Conservation (phyloP, 2,113 vertebrate genomes). For the Ciconia boyciana region DNA sequence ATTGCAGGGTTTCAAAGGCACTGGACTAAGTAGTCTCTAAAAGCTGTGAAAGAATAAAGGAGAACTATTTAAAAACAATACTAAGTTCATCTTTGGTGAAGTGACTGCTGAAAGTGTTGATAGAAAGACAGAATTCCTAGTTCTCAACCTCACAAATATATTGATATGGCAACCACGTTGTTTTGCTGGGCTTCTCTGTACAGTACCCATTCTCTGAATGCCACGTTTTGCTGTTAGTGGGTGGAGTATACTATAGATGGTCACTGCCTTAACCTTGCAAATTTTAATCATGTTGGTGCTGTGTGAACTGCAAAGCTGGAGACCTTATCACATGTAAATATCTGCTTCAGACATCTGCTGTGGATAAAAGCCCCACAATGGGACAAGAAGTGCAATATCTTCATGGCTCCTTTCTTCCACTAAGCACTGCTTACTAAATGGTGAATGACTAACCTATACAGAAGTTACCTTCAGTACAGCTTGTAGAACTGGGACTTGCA, state of each 20-base stretch:
- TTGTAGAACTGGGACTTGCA: neutral
- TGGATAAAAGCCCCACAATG: neutral
- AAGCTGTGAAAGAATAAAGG: neutral
- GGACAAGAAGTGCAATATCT: neutral
- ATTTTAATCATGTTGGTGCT: neutral
- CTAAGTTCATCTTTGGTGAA: neutral
- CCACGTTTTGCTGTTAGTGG: neutral
- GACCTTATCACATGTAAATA: neutral
- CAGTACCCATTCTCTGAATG: neutral
- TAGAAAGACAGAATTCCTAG: neutral
- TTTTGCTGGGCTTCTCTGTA: neutral
- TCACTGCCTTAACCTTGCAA: neutral
- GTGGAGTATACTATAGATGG: rapidly evolving
- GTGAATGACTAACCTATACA: neutral
- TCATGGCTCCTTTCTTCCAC: neutral
- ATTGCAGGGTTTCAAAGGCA: neutral
- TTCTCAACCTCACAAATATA: neutral
- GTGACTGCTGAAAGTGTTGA: neutral
- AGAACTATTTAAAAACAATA: neutral
- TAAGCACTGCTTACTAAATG: neutral
- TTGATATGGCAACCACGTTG: neutral
- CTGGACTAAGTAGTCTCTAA: neutral
- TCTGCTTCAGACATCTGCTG: neutral
- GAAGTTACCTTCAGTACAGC: neutral
- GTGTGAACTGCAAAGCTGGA: rapidly evolving